Base-by-base conservation (phyloP, 2,113 vertebrate genomes). In the Pitta sordida region DNA sequence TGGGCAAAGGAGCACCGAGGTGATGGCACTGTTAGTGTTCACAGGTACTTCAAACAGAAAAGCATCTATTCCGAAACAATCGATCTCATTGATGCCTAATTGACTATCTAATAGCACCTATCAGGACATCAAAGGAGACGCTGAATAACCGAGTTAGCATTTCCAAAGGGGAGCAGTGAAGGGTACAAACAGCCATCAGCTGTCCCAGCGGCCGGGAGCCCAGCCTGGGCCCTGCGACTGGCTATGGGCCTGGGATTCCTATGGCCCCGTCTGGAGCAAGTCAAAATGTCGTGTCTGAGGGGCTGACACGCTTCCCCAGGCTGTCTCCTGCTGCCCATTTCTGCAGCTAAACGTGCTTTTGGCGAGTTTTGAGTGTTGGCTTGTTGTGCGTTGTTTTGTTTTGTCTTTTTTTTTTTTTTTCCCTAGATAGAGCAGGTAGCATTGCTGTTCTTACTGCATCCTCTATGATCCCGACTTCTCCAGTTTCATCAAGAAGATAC, bases 71-170 rank as follows among this genome's bases (percentile, higher is more conserved):
- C 93, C 80, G 51, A 90, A 94, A 87, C 85, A 85, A 93, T 97
- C 95, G 73, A 92, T 97, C 94, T 96, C 91, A 87, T 58, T 96
- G 94, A 86, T 95, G 94, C 89, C 94, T 97, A 96, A 96, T 97
- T 92, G 97, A 93, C 95, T 96, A 88, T 91, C 86, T 96, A 96
- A 97, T 95, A 94, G 95, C 92, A 86, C 91, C 92, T 92, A 95
- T 93, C 90, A 96, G 90, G 48, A 93, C 95, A 95, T 96, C 95
- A 95, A 97, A 97, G 81, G 59, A 44, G 71, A n/a, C 56, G 44
- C 80, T 97, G 94, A 95, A 91, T 96, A 96, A 96, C 91, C 93
- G 59, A 51, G 88, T 97, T 97, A 97, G 89, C 97, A 96, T 97
- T 97, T 97, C 91, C 77, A 94, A 96, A 87, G 90, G 64, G 59